These are phyloP conservation scores for Ictalurus punctatus DNA, from an alignment of 2,113 vertebrate species.

Conservation along the genomic window DNA sequence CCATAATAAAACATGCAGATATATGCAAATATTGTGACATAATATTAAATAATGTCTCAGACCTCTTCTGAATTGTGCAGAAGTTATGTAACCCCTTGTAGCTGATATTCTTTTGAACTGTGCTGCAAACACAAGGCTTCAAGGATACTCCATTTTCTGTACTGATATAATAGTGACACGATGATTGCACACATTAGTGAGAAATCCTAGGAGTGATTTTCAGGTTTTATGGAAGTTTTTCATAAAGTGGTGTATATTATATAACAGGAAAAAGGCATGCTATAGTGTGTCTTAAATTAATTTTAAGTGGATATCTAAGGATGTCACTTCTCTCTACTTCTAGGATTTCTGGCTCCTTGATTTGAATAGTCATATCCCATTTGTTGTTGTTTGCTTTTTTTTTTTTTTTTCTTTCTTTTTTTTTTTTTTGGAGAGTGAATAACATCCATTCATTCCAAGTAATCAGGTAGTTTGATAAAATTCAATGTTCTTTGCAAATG, in stretches of 20 bases:
- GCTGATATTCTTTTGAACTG: background rate
- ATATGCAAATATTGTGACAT: background rate
- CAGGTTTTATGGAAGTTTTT: background rate
- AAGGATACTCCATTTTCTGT: slow-evolving; percentile 13
- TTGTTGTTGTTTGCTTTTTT: background rate
- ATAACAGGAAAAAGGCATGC: background rate
- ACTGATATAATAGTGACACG: slow-evolving; percentile 30
- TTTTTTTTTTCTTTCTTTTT: background rate
- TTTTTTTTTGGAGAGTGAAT: background rate
- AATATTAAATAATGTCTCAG: background rate
- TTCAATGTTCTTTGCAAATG: background rate
- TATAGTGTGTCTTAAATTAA: background rate
- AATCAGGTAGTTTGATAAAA: background rate
- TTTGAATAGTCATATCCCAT: background rate
- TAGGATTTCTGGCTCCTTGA: background rate
- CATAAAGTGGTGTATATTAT: background rate
- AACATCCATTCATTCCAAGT: too few relatives aligned
- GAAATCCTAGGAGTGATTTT: slow-evolving; percentile 5
- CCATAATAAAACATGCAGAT: background rate
- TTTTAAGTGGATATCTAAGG: background rate
- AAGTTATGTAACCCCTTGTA: slow-evolving; percentile 20
- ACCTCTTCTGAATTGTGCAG: background rate
- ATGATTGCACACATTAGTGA: slow-evolving; percentile 2
- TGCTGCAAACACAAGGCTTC: background rate
- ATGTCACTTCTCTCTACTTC: background rate